These are phyloP conservation scores for Listronotus oregonensis DNA, from an alignment of 1,140 invertebrate genomes.

Conservation along the genomic window DNA sequence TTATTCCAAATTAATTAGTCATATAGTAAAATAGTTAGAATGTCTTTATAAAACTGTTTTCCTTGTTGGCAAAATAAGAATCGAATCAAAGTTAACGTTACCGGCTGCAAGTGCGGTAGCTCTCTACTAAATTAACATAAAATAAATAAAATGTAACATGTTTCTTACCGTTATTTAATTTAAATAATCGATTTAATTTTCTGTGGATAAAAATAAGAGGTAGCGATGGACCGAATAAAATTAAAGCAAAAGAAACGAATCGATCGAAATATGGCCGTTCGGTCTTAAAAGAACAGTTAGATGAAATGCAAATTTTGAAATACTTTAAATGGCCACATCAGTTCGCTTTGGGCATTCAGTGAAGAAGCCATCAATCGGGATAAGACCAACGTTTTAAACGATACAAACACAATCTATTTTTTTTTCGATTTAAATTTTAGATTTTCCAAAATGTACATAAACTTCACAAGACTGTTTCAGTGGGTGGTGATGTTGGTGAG, in stretches of 20 bases:
- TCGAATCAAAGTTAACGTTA: too few relatives aligned
- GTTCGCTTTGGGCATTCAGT: conserved; percentile 12
- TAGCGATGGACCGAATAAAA: conserved; percentile 9
- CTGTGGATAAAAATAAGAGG: background rate
- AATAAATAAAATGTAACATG: conserved; percentile 5
- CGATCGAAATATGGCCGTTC: conserved; percentile 7
- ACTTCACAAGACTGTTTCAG: too few relatives aligned
- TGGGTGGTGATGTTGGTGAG: too few relatives aligned
- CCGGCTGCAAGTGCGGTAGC: too few relatives aligned
- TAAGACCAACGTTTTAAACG: background rate
- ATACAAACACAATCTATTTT: too few relatives aligned
- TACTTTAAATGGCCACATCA: conserved; percentile 21
- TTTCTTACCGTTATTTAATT: conserved; percentile 22
- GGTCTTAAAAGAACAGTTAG: conserved; percentile 18
- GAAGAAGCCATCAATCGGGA: background rate
- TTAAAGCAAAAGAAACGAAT: conserved; percentile 26
- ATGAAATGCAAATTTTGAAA: conserved; percentile 30
- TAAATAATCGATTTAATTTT: conserved; percentile 12
- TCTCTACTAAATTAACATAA: conserved; percentile 6
- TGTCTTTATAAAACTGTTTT: too few relatives aligned
- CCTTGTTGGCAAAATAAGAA: too few relatives aligned
- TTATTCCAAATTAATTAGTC: too few relatives aligned
- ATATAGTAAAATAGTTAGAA: too few relatives aligned
- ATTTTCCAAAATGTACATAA: too few relatives aligned
- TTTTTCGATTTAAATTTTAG: too few relatives aligned